Percentiles rank a stretch among this genome's conserved stretches.
Conservation (phyloP, 2,113 vertebrate species). For the Xiphias gladius region DNA sequence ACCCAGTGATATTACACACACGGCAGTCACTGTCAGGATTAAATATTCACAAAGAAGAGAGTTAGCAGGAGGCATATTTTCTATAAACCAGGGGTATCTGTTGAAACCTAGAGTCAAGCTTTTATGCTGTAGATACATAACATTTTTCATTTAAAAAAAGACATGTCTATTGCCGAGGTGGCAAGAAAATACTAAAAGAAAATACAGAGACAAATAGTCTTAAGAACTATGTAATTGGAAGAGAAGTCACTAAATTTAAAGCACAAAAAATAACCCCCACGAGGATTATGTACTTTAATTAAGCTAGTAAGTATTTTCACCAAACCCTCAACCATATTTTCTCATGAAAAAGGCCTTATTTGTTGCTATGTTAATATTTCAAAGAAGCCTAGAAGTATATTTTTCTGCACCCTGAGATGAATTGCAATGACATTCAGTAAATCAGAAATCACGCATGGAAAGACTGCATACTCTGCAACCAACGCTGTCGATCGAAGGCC, state of each 20-base stretch:
- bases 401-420: conserved; percentile 42
- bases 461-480: conserved; percentile 71
- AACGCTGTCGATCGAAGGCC: conserved; percentile 67
- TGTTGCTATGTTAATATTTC: conserved; percentile 18
- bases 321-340: not conserved
- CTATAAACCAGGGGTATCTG: conserved; percentile 15
- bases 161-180: not conserved
- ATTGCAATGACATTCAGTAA: conserved; percentile 51
- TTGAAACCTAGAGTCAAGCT: conserved; percentile 25
- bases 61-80: conserved; percentile 39
- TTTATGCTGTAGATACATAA: no score
- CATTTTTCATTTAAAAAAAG: no score
- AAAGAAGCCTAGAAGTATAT: conserved; percentile 20
- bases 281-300: not conserved
- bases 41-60: conserved; percentile 45
- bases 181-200: not conserved
- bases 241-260: not conserved
- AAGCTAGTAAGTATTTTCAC: not conserved
- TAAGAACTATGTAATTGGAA: not conserved
- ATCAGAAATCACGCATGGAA: conserved; percentile 65
- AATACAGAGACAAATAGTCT: not conserved
- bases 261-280: not conserved
- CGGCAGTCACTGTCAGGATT: conserved; percentile 49
- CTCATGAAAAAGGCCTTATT: not conserved
- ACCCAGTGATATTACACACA: conserved; percentile 67